A percentile compares a stretch with the other conserved stretches of the same genome.
Evolutionary conservation across 2,113 vertebrate genomes (phyloP).

Genomic region (Gobius niger): DNA sequence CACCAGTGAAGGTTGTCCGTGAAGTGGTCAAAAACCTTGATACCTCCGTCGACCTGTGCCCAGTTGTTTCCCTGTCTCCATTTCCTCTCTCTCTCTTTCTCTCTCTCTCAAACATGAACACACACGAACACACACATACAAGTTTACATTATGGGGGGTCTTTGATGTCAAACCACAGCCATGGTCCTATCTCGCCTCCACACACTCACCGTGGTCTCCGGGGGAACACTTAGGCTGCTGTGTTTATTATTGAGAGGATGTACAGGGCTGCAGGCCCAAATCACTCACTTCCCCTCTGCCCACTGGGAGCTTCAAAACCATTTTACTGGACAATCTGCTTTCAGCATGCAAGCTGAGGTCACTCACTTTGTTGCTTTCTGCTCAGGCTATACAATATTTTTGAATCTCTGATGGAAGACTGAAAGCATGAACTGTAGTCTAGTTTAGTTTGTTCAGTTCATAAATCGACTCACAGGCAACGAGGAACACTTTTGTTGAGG

Average conservation of each 20-base stretch:
- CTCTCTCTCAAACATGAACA: too few species aligned
- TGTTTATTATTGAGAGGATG: slow-evolving; percentile 65
- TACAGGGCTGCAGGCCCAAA: slow-evolving; percentile 50
- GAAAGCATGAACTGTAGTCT: not conserved
- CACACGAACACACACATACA: slow-evolving; percentile 9
- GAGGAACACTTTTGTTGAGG: too few species aligned
- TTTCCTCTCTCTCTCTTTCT: slow-evolving; percentile 17
- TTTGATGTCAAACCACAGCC: slow-evolving; percentile 54
- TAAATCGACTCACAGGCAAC: too few species aligned
- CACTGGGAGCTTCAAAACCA: slow-evolving; percentile 30
- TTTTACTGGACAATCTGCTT: slow-evolving; percentile 18
- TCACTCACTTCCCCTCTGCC: slow-evolving; percentile 61
- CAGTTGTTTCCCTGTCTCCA: not conserved
- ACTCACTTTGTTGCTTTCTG: slow-evolving; percentile 5
- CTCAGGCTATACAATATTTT: not conserved
- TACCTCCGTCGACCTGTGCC: too few species aligned
- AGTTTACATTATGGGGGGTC: slow-evolving; percentile 37
- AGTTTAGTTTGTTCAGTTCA: too few species aligned
- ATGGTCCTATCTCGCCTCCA: slow-evolving; percentile 39
- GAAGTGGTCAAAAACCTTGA: too few species aligned
- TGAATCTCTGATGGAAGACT: not conserved
- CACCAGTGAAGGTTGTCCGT: too few species aligned
- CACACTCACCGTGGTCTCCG: slow-evolving; percentile 34
- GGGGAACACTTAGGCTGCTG: slow-evolving; percentile 36
- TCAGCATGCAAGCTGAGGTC: slow-evolving; percentile 7